Evolutionary conservation across 1,140 invertebrate species (phyloP).

Genomic region (Eurosta solidaginis): DNA sequence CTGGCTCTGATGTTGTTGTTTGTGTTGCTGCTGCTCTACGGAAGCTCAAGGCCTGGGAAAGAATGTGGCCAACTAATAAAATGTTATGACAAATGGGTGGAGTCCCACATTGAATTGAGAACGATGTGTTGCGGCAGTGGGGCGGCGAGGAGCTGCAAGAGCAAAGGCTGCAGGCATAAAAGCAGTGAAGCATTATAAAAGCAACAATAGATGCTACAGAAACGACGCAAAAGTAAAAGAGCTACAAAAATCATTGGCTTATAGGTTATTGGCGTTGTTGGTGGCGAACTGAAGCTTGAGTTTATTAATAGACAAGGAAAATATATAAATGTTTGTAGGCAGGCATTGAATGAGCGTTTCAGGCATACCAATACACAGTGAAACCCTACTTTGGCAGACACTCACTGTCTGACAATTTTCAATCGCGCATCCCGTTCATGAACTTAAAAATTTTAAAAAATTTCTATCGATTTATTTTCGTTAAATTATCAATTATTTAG

Average conservation of each 20-base stretch:
- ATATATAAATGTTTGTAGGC: not conserved
- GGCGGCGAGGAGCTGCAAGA: not conserved
- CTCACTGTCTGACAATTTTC: no score
- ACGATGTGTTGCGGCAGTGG: not conserved
- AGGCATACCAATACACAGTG: no score
- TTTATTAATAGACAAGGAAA: not conserved
- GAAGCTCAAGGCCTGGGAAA: constrained; percentile 27
- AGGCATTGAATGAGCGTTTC: no score
- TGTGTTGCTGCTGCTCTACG: constrained; percentile 1
- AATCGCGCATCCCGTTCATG: no score
- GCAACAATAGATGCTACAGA: no score
- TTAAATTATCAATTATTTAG: no score
- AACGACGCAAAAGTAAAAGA: not conserved
- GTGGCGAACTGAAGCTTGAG: not conserved
- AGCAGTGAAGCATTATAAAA: constrained; percentile 12
- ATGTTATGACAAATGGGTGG: constrained; percentile 27
- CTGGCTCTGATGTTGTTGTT: no score
- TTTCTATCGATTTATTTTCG: no score
- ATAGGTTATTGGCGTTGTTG: not conserved
- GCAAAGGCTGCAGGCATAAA: not conserved
- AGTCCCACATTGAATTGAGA: not conserved
- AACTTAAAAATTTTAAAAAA: no score
- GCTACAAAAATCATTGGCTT: not conserved
- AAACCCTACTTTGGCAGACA: no score
- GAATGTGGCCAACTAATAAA: constrained; percentile 23